These are phyloP conservation scores for Siderastrea radians DNA, from an alignment of 92 coral and sea anemone genomes.

Conservation along the genomic window DNA sequence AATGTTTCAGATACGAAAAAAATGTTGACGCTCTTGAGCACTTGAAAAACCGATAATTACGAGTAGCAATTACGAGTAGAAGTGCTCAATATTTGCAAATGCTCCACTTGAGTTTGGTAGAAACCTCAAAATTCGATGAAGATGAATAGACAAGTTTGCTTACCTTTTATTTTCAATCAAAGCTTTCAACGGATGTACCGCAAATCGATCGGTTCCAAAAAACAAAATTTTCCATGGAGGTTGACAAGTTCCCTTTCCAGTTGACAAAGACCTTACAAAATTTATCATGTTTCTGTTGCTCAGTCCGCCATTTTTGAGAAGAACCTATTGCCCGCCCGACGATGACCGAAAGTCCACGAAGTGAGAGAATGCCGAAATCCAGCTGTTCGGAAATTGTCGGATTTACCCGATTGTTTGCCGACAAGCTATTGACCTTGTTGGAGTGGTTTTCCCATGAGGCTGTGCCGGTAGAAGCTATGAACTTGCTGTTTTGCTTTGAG, in stretches of 20 bases:
- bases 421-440: conserved; percentile 5
- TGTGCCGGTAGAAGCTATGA: conserved; percentile 11
- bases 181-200: conserved; percentile 80
- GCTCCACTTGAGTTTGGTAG: background rate
- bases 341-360: background rate
- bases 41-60: too few relatives aligned
- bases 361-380: background rate
- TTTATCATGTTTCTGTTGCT: background rate
- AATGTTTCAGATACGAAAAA: too few relatives aligned
- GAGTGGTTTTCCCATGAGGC: conserved; percentile 28
- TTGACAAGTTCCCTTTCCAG: conserved; percentile 12
- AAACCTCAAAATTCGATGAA: background rate
- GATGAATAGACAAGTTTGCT: background rate
- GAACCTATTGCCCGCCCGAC: background rate
- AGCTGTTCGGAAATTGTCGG: conserved; percentile 2
- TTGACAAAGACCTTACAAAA: conserved; percentile 11
- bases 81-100: too few relatives aligned
- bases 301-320: conserved; percentile 1
- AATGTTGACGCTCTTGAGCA: too few relatives aligned
- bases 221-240: conserved; percentile 89
- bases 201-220: conserved; percentile 95
- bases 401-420: conserved; percentile 29
- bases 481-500: conserved; percentile 48
- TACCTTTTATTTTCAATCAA: conserved; percentile 59
- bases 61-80: too few relatives aligned